Percentiles rank a stretch among this genome's conserved stretches.
Evolutionary conservation across 2,797 vertebrate genomes (phyloP).

Genomic region (Lepus townsendii): DNA sequence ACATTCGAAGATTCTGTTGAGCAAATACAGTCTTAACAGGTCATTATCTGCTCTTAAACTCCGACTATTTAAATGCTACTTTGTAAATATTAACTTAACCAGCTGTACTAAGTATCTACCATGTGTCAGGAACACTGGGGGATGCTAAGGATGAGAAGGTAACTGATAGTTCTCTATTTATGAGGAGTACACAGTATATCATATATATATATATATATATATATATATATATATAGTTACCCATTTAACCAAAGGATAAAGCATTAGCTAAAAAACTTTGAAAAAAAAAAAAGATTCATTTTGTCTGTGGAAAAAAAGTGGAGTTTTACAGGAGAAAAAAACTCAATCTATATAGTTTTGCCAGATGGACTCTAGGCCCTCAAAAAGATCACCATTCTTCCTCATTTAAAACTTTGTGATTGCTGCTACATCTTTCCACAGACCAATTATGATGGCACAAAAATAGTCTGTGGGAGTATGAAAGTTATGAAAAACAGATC

Average conservation of each 20-base stretch:
- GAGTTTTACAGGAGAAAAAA: not conserved
- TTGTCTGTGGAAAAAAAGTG: not conserved
- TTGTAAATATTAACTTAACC: not conserved
- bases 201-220: not conserved
- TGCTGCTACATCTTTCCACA: not conserved
- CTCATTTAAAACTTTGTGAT: not conserved
- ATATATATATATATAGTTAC: not conserved
- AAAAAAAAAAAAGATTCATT: slow-evolving; percentile 2
- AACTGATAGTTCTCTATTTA: not conserved
- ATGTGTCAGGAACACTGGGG: not conserved
- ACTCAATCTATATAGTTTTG: slow-evolving; percentile 2
- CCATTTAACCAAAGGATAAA: not conserved
- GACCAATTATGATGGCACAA: not conserved
- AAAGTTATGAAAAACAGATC: slow-evolving; percentile 23
- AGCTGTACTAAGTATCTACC: not conserved
- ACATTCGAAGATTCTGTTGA: not conserved
- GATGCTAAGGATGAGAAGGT: not conserved
- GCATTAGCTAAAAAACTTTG: not conserved
- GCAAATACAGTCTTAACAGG: not conserved
- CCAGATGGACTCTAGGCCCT: not conserved
- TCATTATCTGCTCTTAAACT: not conserved
- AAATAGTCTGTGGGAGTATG: not conserved
- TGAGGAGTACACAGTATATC: not conserved
- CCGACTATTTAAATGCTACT: not conserved
- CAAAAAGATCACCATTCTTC: not conserved